Base-by-base conservation (phyloP, 2,797 vertebrate genomes). In the Merluccius polli region DNA sequence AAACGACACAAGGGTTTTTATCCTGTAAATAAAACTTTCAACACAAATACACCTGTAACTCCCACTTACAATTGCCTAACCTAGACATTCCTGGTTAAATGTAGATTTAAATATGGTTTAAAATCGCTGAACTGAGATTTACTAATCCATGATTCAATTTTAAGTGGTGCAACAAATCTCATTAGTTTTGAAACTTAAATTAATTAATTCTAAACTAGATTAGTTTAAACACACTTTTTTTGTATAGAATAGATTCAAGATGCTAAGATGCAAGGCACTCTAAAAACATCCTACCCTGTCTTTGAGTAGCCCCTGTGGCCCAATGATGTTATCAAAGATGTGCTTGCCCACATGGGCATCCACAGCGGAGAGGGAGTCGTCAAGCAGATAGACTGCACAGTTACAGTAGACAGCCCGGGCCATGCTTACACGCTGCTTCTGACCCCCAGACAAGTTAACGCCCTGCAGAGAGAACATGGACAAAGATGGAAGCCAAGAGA, bases 341-440 rank as follows among this genome's bases (percentile, higher is more conserved):
- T 99, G 96, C 73, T 95, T 98, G 27, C 98, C 98, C 7, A 99
- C 97, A 0, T 99, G 97, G n/a, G 97, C 95, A 0, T 98, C 98
- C 3, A 99, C 98, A 0, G 97, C 97, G 0, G 97, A 99, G 71
- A 99, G 92, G 0, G 98, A 96, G 82, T 99, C 97, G 0, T 99
- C 97, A 21, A 98, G 89, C 76, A 99, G 89, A 85, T 97, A 99
- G 70, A 97, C 59, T 1, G 95, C 92, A 0, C 94, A 89, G 81
- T 96, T 89, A 52, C 95, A 96, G 90, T 97, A 97, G 73, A 98
- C 95, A 0, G 98, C 96, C 70, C 97, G 92, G 72, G 98, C 97
- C 83, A 99, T 90, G 83, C 96, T 98, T 81, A 99, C 95, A 2
- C 97, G 89, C 86, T 98, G 97, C 77, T 99, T 99, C 92, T 98